Evolutionary conservation across 2,888 invertebrate species (phyloP), one percentile per base, ranked within the genome.

Genomic region (Mycalesis mineus): DNA sequence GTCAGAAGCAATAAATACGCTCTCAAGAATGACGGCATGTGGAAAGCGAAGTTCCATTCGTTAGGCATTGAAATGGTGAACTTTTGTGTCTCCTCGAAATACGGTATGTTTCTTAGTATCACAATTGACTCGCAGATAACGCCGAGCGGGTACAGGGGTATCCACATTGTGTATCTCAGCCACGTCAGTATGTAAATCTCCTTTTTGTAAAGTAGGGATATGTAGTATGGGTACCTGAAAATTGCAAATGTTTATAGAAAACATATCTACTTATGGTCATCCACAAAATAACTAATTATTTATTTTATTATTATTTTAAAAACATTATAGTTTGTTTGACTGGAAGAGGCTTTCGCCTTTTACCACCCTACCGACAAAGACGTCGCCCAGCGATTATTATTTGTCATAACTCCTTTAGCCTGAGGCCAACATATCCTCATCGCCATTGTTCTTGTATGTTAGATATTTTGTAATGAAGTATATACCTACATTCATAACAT

Each of bases 121-220:
- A 96, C 91, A 3, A 95, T 93, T 0, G 96, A 95, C 88, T 98
- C 98, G 72, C 96, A 95, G 0, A 97, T 73, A 67, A 97, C 93
- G 6, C 98, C 98, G 39, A 97, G 76, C 0, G 98, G 98, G 81
- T 98, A 98, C 0, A 98, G 90, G 0, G 96, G 94, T 65, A 98
- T 96, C 98, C 98, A 99, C 56, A 97, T 91, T 0, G 96, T 95
- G 80, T 98, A 98, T 13, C 98, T 92, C 2, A 98, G 83, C 98
- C 98, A 98, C 0, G 97, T 98, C 7, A 98, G 80, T 2, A 95
- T 71, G 45, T 92, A 91, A 33, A 95, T 90, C 59, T 96, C 93
- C 28, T 92, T 92, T 58, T 95, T 93, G 71, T 96, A 92, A 0
- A 96, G 83, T 71, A 95, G 94, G 0, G 94, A 90, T 74, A 98